Evolutionary conservation across 2,113 vertebrate species (phyloP).

Genomic region (Bufo gargarizans): DNA sequence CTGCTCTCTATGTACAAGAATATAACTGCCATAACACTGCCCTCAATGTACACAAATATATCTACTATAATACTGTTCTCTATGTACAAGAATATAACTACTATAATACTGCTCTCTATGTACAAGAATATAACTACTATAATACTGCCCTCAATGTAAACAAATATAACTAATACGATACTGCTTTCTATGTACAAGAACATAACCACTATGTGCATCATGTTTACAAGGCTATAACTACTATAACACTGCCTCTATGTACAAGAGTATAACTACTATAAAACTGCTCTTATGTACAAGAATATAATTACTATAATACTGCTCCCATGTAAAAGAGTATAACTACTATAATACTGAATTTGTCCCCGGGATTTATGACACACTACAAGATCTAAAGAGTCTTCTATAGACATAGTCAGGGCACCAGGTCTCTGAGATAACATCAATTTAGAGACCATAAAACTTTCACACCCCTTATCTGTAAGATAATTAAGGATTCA

Average conservation of each 20-base stretch:
- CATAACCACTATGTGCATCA: background rate
- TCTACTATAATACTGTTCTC: background rate
- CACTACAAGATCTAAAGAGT: no score
- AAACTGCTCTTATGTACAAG: background rate
- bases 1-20: background rate
- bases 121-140: conserved; percentile 15
- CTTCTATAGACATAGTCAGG: no score
- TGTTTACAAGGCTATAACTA: background rate
- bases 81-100: background rate
- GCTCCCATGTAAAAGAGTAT: background rate
- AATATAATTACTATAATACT: conserved; percentile 19
- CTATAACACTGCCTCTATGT: conserved; percentile 3
- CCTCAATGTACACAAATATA: background rate
- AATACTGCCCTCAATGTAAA: no score
- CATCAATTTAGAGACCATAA: no score
- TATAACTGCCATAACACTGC: conserved; percentile 2
- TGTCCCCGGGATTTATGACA: no score
- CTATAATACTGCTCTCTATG: background rate
- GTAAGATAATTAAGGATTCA: no score
- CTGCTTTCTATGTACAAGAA: background rate
- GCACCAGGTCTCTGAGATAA: no score
- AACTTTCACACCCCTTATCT: no score
- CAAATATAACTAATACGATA: conserved; percentile 1
- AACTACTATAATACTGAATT: conserved; percentile 8
- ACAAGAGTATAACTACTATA: conserved; percentile 2